Percentiles rank a stretch among this genome's conserved stretches.
Evolutionary conservation across 2,797 vertebrate species (phyloP).

Genomic region (Enteromius unitaeniatus): DNA sequence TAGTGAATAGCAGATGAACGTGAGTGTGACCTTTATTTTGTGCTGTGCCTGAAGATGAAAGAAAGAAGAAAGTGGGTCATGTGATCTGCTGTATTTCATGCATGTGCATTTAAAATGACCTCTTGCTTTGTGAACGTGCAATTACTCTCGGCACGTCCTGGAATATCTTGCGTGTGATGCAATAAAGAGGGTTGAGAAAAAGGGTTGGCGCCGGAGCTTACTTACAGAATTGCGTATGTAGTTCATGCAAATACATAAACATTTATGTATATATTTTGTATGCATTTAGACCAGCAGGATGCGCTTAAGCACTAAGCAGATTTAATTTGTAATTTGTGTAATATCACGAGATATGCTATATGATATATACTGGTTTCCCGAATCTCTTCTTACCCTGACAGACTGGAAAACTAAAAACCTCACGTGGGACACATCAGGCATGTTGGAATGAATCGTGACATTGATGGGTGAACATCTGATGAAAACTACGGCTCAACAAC

Average conservation of each 20-base stretch:
- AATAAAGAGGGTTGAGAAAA: neutral
- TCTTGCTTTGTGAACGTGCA: neutral
- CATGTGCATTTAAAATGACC: neutral
- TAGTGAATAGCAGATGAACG: slow-evolving; percentile 19
- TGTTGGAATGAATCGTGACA: slow-evolving; percentile 8
- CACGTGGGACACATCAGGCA: neutral
- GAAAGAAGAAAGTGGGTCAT: slow-evolving; percentile 25
- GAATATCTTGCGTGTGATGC: neutral
- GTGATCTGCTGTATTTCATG: slow-evolving; percentile 20
- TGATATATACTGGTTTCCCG: neutral
- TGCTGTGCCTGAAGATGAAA: slow-evolving; percentile 11
- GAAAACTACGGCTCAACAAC: slow-evolving; percentile 5
- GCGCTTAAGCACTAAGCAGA: neutral
- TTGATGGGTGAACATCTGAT: slow-evolving; percentile 26
- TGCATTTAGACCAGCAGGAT: neutral
- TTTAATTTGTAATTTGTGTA: neutral
- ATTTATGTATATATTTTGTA: neutral
- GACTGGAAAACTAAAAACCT: neutral
- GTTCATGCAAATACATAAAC: neutral
- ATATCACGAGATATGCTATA: neutral
- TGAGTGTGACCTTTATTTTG: slow-evolving; percentile 17
- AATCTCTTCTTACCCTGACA: neutral
- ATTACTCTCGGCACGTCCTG: neutral
- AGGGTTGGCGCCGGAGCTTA: neutral
- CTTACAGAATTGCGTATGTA: neutral